Base-by-base conservation (phyloP, 1,140 invertebrate species). In the Polypedilum vanderplanki region DNA sequence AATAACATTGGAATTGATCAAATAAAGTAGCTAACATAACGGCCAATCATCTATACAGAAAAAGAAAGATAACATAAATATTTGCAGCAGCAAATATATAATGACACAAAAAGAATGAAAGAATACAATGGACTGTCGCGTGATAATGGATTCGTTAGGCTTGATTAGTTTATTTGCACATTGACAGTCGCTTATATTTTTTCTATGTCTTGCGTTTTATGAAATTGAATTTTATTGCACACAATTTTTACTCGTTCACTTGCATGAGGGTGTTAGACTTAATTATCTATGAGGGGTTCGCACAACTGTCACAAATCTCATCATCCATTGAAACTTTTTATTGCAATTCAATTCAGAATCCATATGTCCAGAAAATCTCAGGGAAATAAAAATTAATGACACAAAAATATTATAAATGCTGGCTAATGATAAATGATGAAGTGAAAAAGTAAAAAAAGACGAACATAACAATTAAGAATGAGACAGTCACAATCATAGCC, bases 121-220 rank as follows among this genome's bases (percentile, higher is more conserved):
- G 46, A 57, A 57, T 4, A 57, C 46, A 57, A 57, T 57, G n/a
- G 46, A 12, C 46, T 57, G 12, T 57, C 12, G 46, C 46, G 46
- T n/a, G 46, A 57, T 57, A 57, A 57, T 57, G 46, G 46, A 57
- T 57, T 57, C 46, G 46, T 57, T 57, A 57, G n/a, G 46, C 46
- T 57, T 57, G 46, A 57, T 57, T 57, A 57, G 46, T 57, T 57
- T 57, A 57, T 57, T 57, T 57, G 46, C n/a, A 57, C 24, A 33
- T 33, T 33, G 46, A 57, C 12, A 12, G n/a, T 57, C 46, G 12
- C 46, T 4, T n/a, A 15, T 57, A 33, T 15, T 57, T n/a, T 57
- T 57, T 57, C 46, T 57, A 4, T 57, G 46, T 57, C n/a, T 4
- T 57, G 46, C 46, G 3, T 57, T 57, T 57, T 46, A 15, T 46